A percentile compares a stretch with the other conserved stretches of the same genome.
Evolutionary conservation across 2,888 invertebrate species (phyloP).

Genomic region (Synergus itoensis): DNA sequence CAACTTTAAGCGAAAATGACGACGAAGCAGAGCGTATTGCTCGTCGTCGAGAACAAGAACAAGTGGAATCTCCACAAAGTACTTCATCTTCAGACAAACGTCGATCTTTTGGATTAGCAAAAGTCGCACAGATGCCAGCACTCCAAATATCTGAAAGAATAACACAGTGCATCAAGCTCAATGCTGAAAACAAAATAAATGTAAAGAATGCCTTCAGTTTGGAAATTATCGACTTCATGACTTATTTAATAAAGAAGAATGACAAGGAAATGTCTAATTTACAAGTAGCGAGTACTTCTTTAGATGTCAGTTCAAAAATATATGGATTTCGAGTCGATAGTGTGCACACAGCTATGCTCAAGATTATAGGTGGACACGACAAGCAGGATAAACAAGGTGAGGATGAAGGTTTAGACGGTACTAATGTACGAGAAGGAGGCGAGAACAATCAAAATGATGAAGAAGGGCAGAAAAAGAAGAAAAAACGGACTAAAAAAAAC

Average conservation of each 20-base stretch:
- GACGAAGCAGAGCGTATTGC: slow-evolving; percentile 66
- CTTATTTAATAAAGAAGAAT: slow-evolving; percentile 85
- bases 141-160: slow-evolving; percentile 64
- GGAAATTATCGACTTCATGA: slow-evolving; percentile 92
- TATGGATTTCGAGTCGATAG: slow-evolving; percentile 93
- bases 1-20: slow-evolving; percentile 62
- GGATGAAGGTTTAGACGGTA: slow-evolving; percentile 45
- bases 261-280: slow-evolving; percentile 86
- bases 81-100: slow-evolving; percentile 52
- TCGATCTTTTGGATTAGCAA: slow-evolving; percentile 61
- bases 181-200: slow-evolving; percentile 84
- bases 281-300: slow-evolving; percentile 90
- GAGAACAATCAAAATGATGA: slow-evolving; percentile 55
- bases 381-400: slow-evolving; percentile 64
- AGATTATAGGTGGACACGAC: slow-evolving; percentile 86
- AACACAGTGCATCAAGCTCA: slow-evolving; percentile 67
- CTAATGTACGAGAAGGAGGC: slow-evolving; percentile 57
- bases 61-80: background rate
- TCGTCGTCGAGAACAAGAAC: slow-evolving; percentile 51
- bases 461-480: slow-evolving; percentile 54
- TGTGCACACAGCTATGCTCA: slow-evolving; percentile 88
- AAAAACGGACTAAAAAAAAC: slow-evolving; percentile 54
- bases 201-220: slow-evolving; percentile 93
- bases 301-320: slow-evolving; percentile 94
- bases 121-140: slow-evolving; percentile 60